Evolutionary conservation across 1,140 invertebrate species (phyloP), one percentile per base, ranked within the genome.

Genomic region (Achroia grisella): DNA sequence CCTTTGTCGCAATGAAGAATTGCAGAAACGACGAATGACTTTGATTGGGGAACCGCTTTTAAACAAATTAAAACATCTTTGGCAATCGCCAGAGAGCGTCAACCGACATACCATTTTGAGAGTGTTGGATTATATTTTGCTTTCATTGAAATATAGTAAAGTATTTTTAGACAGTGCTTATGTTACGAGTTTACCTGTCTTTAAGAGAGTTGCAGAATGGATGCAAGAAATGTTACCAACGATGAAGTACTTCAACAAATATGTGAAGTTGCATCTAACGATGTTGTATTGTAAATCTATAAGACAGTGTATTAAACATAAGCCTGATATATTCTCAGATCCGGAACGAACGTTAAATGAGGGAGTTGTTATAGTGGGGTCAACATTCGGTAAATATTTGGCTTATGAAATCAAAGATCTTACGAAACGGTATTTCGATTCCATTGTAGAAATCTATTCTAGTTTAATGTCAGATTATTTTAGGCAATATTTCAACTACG

Each of bases 271-370:
- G 14, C 65, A 75, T 37, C 46, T 73, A n/a, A 73, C 57, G 8
- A 71, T 73, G 60, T 42, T 68, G 8, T 80, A 71, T 43, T 70
- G 46, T 29, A 71, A 62, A 27, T 48, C 70, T 10, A 44, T 77
- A 2, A 45, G 54, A 31, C 53, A 66, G 11, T 42, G 54, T 23
- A n/a, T 63, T 1, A 58, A 62, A 48, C 32, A 57, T 14, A 48
- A 57, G 12, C 59, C 63, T 4, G 40, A 53, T 11, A 34, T 62
- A 2, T 72, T 72, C 31, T 43, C 54, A 8, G 39, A 67, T 17
- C 13, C 32, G 9, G 43, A 36, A 36, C 23, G 28, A n/a, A 61
- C 60, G 33, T 13, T 28, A 30, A 46, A 39, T 4, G 53, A 70
- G 6, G 63, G 56, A n/a, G 50, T 61, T 27, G 44, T 67, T 11